Percentiles rank a stretch among this genome's conserved stretches.
These are phyloP conservation scores for Gasterosteus nipponicus DNA, from an alignment of 2,113 vertebrate genomes.

Conservation along the genomic window DNA sequence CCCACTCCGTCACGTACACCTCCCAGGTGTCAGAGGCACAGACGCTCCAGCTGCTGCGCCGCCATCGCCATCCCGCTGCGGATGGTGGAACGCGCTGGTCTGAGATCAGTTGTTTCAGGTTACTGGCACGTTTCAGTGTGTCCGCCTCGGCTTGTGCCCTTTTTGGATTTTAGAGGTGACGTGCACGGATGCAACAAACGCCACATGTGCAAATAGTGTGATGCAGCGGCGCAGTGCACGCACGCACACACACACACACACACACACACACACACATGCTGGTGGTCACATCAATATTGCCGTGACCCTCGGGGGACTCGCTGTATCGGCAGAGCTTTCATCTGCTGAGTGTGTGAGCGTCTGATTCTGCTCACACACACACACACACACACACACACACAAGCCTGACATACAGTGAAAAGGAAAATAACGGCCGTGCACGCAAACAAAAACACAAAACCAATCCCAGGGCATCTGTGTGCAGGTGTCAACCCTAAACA, in stretches of 20 bases:
- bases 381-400: constrained; percentile 21
- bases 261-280: constrained; percentile 46
- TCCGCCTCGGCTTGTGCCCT: constrained; percentile 45
- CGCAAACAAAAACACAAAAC: constrained; percentile 6
- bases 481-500: constrained; percentile 8
- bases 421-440: constrained; percentile 7
- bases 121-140: constrained; percentile 47
- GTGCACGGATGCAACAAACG: constrained; percentile 33
- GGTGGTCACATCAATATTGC: constrained; percentile 75
- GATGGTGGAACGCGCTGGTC: constrained; percentile 23
- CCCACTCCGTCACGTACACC: constrained; percentile 74
- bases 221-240: constrained; percentile 15
- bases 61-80: background rate
- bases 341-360: constrained; percentile 72
- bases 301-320: constrained; percentile 68
- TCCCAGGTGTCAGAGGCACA: constrained; percentile 71
- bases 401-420: constrained; percentile 24
- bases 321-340: constrained; percentile 76
- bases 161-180: constrained; percentile 61
- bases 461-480: background rate
- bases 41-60: constrained; percentile 54
- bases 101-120: constrained; percentile 62
- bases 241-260: constrained; percentile 51
- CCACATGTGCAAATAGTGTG: constrained; percentile 32
- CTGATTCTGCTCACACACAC: constrained; percentile 53